phyloP scores from a whole-genome alignment of 2,113 vertebrate genomes.

The Gobio gobio region DNA sequence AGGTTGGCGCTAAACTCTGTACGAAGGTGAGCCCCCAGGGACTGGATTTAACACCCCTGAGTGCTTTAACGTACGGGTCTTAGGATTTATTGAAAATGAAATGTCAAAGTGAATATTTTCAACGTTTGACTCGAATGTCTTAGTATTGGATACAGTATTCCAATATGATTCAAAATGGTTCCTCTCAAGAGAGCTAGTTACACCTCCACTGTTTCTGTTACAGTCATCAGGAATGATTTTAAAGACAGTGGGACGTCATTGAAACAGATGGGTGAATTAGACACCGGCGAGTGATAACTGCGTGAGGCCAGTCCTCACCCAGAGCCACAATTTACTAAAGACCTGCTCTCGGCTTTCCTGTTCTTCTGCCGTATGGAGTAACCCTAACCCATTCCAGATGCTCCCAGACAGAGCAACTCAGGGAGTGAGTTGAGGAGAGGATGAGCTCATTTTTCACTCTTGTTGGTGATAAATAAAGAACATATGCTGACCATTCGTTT shows the following conservation, averaged over 20 bases:
- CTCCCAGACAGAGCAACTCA: slow-evolving; percentile 56
- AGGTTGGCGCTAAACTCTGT: background rate
- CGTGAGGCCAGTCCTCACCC: slow-evolving; percentile 30
- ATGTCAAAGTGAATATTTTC: background rate
- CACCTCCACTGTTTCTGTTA: slow-evolving; percentile 27
- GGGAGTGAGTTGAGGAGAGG: slow-evolving; percentile 63
- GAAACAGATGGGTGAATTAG: slow-evolving; percentile 29
- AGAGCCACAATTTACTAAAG: slow-evolving; percentile 17
- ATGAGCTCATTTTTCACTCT: slow-evolving; percentile 79
- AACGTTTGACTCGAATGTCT: background rate
- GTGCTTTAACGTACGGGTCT: background rate
- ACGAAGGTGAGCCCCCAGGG: background rate
- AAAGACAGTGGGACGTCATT: slow-evolving; percentile 16
- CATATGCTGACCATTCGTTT: slow-evolving; percentile 73
- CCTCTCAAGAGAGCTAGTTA: slow-evolving; percentile 31
- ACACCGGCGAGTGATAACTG: slow-evolving; percentile 16
- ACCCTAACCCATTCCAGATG: slow-evolving; percentile 74
- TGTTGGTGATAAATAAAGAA: slow-evolving; percentile 78
- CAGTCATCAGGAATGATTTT: slow-evolving; percentile 38
- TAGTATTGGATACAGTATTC: slow-evolving; percentile 12
- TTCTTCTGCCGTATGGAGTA: slow-evolving; percentile 63
- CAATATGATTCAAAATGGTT: slow-evolving; percentile 18
- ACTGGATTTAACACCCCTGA: background rate
- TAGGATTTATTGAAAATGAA: background rate
- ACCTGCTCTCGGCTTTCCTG: slow-evolving; percentile 39